These are phyloP conservation scores for Ischnus inquisitorius DNA, from an alignment of 2,888 invertebrate genomes.

Conservation along the genomic window DNA sequence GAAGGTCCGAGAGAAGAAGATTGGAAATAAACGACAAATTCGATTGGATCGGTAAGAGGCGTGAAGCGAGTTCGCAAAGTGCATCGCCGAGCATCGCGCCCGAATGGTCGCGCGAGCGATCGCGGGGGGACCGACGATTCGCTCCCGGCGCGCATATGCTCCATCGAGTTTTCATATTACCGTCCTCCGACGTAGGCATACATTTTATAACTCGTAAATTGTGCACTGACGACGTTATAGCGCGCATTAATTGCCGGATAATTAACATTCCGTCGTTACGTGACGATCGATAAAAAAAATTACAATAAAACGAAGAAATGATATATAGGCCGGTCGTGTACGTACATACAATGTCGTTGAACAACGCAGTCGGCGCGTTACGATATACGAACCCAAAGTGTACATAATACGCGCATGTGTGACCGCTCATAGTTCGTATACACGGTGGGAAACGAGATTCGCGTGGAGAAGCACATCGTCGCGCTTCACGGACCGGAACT, in stretches of 20 bases:
- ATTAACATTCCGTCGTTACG: constrained; percentile 52
- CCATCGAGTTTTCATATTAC: constrained; percentile 31
- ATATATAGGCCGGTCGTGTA: constrained; percentile 7
- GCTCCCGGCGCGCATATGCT: not conserved
- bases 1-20: not conserved
- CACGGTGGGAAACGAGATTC: constrained; percentile 23
- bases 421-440: not conserved
- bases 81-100: constrained; percentile 48
- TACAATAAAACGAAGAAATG: constrained; percentile 40
- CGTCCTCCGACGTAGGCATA: not conserved
- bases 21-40: constrained; percentile 2
- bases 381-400: not conserved
- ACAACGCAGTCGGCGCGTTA: not conserved
- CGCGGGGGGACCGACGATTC: constrained; percentile 38
- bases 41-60: constrained; percentile 37
- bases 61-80: constrained; percentile 47
- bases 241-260: constrained; percentile 61
- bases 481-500: constrained; percentile 76
- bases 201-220: constrained; percentile 29
- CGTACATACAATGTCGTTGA: constrained; percentile 10
- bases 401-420: not conserved
- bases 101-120: constrained; percentile 49
- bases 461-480: constrained; percentile 69
- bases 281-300: constrained; percentile 39
- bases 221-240: constrained; percentile 58